Percentiles rank a stretch among this genome's conserved stretches.
Conservation (phyloP, 2,888 invertebrate species). For the Arrhopalites spinosus region DNA sequence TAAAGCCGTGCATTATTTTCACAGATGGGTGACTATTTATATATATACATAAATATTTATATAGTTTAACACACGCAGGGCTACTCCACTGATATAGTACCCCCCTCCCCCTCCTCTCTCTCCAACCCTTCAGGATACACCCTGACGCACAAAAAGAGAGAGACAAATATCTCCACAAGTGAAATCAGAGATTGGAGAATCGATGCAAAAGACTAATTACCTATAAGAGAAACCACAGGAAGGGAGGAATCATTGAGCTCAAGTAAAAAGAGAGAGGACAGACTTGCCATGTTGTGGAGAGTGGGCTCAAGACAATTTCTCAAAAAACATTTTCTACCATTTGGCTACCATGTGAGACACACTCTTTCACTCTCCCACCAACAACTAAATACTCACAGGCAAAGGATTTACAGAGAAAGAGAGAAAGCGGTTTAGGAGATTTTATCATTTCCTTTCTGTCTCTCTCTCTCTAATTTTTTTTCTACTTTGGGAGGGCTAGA, state of each 20-base stretch:
- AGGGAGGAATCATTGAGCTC: constrained; percentile 1
- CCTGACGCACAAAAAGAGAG: not conserved
- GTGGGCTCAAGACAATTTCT: not conserved
- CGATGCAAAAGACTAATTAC: constrained; percentile 16
- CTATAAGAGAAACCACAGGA: not conserved
- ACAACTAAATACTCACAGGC: too few relatives aligned
- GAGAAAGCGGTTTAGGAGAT: constrained; percentile 9
- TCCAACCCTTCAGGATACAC: not conserved
- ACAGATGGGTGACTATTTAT: constrained; percentile 39
- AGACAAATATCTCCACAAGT: not conserved
- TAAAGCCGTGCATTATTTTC: constrained; percentile 39
- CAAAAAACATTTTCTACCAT: not conserved
- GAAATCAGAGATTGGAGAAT: constrained; percentile 5
- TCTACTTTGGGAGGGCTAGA: not conserved
- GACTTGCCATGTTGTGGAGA: not conserved
- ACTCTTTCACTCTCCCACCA: too few relatives aligned
- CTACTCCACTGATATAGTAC: too few relatives aligned
- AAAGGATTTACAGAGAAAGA: too few relatives aligned
- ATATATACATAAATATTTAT: not conserved
- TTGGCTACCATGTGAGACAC: not conserved
- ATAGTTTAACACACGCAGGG: not conserved
- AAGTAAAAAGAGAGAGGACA: not conserved
- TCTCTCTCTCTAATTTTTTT: not conserved
- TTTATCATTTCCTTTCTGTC: not conserved
- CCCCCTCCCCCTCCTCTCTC: too few relatives aligned